Conservation (phyloP, 2,797 vertebrate genomes). For the Aldrovandia affinis region DNA sequence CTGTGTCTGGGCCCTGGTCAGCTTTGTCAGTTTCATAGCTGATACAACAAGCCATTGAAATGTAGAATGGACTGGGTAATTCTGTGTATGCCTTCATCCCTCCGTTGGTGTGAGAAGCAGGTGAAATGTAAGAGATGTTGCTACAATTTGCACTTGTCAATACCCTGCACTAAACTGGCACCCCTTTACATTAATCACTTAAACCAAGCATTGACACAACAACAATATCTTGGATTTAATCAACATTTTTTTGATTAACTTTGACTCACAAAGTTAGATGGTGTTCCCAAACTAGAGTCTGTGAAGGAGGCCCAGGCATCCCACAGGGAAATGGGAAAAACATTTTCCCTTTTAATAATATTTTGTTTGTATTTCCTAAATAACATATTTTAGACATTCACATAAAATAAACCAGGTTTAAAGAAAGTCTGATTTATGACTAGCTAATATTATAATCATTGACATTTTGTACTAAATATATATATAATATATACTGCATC, state of each 20-base stretch:
- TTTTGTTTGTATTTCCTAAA: background rate
- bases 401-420: background rate
- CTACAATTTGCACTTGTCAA: too few relatives aligned
- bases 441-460: background rate
- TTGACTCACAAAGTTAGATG: too few relatives aligned
- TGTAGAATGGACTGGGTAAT: background rate
- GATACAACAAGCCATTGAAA: background rate
- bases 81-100: background rate
- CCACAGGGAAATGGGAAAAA: background rate
- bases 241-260: too few relatives aligned
- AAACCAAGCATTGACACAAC: too few relatives aligned
- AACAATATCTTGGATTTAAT: too few relatives aligned
- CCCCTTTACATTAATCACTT: too few relatives aligned
- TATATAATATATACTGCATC: background rate
- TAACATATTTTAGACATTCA: background rate
- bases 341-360: background rate
- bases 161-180: too few relatives aligned
- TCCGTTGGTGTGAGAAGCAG: background rate
- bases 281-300: background rate
- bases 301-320: background rate
- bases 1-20: background rate
- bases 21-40: background rate
- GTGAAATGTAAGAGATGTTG: too few relatives aligned
- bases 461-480: background rate
- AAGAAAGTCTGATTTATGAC: background rate